Evolutionary conservation across 23 tunicate species (phyloP).

Genomic region (Corella eumyota): DNA sequence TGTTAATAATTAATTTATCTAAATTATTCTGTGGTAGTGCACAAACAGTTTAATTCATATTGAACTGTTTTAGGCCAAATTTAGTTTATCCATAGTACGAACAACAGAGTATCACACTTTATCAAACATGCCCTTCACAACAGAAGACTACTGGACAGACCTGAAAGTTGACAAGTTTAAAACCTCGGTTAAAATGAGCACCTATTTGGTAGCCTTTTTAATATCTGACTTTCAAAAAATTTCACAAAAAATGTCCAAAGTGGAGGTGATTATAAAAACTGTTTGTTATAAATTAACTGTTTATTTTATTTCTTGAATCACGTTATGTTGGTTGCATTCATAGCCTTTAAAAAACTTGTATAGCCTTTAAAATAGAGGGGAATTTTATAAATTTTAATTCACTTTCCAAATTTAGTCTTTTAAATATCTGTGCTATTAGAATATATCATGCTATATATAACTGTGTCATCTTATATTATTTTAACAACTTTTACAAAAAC

Average conservation of each 20-base stretch:
- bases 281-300: slow-evolving; percentile 1
- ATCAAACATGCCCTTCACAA: slow-evolving; percentile 76
- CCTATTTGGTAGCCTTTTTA: slow-evolving; percentile 75
- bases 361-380: no score
- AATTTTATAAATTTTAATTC: no score
- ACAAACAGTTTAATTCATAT: neutral
- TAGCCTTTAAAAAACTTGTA: no score
- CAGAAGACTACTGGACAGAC: neutral
- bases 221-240: slow-evolving; percentile 53
- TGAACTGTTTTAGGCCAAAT: slow-evolving; percentile 29
- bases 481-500: neutral
- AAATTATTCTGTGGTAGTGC: no score
- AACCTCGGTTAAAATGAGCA: slow-evolving; percentile 52
- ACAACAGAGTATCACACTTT: slow-evolving; percentile 20
- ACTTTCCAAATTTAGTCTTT: no score
- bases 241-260: slow-evolving; percentile 12
- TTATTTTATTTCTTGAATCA: no score
- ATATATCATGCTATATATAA: no score
- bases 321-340: no score
- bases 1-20: no score
- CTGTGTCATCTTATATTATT: neutral
- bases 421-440: no score
- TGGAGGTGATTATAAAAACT: slow-evolving; percentile 17
- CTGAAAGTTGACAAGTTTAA: slow-evolving; percentile 31
- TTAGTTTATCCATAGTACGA: slow-evolving; percentile 48